Conservation (phyloP, 2,113 vertebrate species). For the Notarius lentiginosus region DNA sequence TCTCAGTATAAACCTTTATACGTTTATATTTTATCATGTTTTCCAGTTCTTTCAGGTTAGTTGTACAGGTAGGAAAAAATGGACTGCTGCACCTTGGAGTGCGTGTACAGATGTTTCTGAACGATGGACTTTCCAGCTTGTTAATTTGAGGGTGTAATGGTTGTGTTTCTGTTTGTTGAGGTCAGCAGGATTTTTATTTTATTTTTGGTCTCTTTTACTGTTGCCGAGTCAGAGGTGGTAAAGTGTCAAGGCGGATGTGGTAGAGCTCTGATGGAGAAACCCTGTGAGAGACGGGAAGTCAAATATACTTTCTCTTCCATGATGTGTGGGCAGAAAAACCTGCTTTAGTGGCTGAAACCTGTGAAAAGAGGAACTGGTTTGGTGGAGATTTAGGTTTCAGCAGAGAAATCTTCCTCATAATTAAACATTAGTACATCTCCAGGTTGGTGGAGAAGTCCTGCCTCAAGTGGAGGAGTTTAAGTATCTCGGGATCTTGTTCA, state of each 20-base stretch:
- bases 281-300: too few species aligned
- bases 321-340: background rate
- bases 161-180: background rate
- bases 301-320: background rate
- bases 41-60: too few species aligned
- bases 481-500: too few species aligned
- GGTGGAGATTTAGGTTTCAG: background rate
- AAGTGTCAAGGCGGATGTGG: background rate
- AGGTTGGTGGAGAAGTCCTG: too few species aligned
- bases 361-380: background rate
- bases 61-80: background rate
- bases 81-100: background rate
- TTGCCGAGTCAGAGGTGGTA: background rate
- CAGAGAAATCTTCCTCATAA: background rate
- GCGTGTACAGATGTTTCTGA: background rate
- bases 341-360: background rate
- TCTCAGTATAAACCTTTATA: background rate
- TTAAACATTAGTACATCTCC: background rate
- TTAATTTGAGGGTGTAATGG: background rate
- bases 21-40: too few species aligned
- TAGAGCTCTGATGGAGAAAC: background rate
- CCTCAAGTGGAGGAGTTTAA: too few species aligned
- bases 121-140: background rate
- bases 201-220: background rate
- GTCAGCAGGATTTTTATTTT: background rate